Percentiles rank a stretch among this genome's conserved stretches.
Conservation (phyloP, 2,113 vertebrate species). For the Cynopterus brachyotis region DNA sequence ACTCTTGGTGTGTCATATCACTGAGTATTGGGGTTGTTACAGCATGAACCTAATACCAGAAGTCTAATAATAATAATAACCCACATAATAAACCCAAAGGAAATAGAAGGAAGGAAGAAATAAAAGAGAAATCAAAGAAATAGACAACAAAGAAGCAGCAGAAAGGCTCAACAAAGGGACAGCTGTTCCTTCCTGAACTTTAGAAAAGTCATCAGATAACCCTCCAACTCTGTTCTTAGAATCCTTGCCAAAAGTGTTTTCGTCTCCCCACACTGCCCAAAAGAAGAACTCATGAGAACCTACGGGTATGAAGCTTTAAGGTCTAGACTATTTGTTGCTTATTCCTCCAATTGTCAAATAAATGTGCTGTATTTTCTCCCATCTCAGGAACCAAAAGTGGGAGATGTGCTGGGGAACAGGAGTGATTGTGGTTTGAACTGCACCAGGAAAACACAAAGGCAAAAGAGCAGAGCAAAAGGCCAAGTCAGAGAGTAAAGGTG, state of each 20-base stretch:
- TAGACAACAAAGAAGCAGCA: background rate
- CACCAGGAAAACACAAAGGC: background rate
- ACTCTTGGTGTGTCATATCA: background rate
- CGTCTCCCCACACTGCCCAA: background rate
- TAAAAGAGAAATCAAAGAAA: background rate
- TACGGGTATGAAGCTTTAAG: background rate
- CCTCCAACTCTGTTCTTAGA: background rate
- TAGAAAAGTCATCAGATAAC: background rate
- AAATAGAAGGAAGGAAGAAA: background rate
- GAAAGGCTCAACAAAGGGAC: background rate
- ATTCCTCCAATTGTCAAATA: background rate
- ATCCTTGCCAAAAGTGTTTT: background rate
- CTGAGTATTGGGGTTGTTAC: background rate
- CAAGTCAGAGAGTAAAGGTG: background rate
- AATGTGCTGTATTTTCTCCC: background rate
- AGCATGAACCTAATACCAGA: background rate
- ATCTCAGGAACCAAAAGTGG: background rate
- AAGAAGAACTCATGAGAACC: background rate
- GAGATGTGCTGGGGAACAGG: background rate
- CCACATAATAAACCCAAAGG: background rate
- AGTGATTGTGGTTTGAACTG: background rate
- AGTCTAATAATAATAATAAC: background rate
- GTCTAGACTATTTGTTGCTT: background rate
- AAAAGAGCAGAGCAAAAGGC: background rate
- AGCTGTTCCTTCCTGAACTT: background rate